Evolutionary conservation across 2,888 invertebrate genomes (phyloP).

Genomic region (Tolmerus cingulatus): DNA sequence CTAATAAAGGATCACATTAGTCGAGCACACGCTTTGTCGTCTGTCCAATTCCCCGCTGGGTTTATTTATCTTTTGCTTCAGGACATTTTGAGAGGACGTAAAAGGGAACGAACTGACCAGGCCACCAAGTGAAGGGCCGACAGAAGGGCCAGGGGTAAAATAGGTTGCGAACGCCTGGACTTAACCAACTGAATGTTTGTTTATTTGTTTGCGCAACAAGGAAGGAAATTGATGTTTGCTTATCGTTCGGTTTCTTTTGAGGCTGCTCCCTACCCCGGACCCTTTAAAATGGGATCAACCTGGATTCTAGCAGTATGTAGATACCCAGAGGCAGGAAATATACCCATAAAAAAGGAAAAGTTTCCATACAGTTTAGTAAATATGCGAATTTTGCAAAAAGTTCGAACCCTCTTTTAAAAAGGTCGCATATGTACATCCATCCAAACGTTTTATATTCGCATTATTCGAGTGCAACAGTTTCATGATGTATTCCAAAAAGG

Average conservation of each 20-base stretch:
- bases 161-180: neutral
- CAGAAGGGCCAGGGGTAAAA: neutral
- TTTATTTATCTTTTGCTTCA: slow-evolving; percentile 33
- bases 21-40: slow-evolving; percentile 14
- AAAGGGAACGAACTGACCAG: neutral
- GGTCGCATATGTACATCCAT: neutral
- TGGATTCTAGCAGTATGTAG: neutral
- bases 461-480: neutral
- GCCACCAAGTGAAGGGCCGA: neutral
- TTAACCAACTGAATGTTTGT: slow-evolving; percentile 23
- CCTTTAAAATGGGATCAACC: neutral
- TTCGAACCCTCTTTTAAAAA: neutral
- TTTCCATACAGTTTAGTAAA: neutral
- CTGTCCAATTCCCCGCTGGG: slow-evolving; percentile 26
- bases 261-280: neutral
- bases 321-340: neutral
- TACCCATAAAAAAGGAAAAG: neutral
- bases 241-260: slow-evolving; percentile 21
- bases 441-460: neutral
- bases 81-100: neutral
- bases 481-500: neutral
- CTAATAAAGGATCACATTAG: slow-evolving; percentile 39
- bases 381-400: neutral
- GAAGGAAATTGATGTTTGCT: slow-evolving; percentile 36
- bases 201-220: slow-evolving; percentile 29